Evolutionary conservation across 2,113 vertebrate genomes (phyloP), one percentile per base, ranked within the genome.

Genomic region (Tonatia bakeri): DNA sequence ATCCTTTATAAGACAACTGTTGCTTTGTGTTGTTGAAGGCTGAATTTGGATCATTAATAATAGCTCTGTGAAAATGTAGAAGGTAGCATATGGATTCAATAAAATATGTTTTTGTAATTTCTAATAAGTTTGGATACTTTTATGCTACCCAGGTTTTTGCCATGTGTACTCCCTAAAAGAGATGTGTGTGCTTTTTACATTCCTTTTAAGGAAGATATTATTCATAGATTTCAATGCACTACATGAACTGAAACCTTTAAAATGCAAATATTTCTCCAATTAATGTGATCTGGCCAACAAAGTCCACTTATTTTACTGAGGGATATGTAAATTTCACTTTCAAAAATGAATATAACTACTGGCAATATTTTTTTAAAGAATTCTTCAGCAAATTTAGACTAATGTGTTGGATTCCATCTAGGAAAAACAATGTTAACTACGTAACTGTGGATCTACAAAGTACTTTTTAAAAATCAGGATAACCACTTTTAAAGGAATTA

Each of bases 51-150:
- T 98, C 98, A 98, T 98, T 98, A 98, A 98, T 98, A 98, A 98
- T 98, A 95, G 86, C 96, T 70, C 96, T 97, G 97, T 96, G 98
- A 98, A 98, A 98, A 98, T 10, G 97, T 31, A 98, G 97, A 98
- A 96, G 97, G 98, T 84, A 98, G 96, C 98, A 99, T 98, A 98
- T 99, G 98, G 98, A 97, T 98, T 97, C 98, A 98, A 99, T 99
- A 98, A 98, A 98, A 98, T 98, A 98, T 98, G 98, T 98, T 99
- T 99, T 98, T 98, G 98, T 98, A 98, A 99, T 98, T 98, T 98
- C 98, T 98, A 99, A 98, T 98, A 98, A 98, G 98, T 98, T 98
- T 96, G 91, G 98, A 98, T 98, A 97, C 97, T 98, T 98, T 98
- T 97, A 97, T 98, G 94, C 96, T 98, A n/a, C 86, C 96, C 98